Conservation (phyloP, 2,113 vertebrate genomes). For the Microtus montanus region DNA sequence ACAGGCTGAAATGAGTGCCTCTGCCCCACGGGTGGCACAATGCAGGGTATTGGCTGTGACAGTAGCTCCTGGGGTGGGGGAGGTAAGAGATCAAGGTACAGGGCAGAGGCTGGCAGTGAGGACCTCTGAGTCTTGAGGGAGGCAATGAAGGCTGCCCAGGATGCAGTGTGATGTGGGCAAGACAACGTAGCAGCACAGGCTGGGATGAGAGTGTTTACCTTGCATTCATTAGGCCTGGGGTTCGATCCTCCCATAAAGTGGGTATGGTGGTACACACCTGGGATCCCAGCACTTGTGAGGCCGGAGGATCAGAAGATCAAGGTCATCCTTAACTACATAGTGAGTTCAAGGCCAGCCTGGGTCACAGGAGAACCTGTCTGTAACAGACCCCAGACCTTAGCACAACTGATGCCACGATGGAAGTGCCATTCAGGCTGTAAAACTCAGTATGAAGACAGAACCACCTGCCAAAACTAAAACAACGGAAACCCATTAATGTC, state of each 20-base stretch:
- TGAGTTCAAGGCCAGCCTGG: background rate
- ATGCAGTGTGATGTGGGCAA: background rate
- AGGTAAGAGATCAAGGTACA: background rate
- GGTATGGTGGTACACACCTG: background rate
- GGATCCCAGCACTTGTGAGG: background rate
- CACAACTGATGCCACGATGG: background rate
- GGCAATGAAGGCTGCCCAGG: background rate
- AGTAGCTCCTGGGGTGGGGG: background rate
- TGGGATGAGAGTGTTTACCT: background rate
- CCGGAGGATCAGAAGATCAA: background rate
- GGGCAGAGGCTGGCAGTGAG: too few species aligned
- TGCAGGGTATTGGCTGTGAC: background rate
- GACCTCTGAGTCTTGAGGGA: background rate
- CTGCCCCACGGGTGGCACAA: background rate
- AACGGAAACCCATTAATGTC: background rate
- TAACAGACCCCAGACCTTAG: background rate
- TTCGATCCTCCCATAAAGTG: background rate
- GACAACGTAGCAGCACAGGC: background rate
- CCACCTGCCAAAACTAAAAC: background rate
- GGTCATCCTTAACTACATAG: background rate
- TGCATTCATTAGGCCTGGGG: background rate
- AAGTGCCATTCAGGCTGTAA: background rate
- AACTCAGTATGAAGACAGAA: background rate
- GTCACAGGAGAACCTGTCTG: background rate
- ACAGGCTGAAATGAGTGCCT: background rate